Conservation (phyloP, 2,888 invertebrate species). For the Xestobium rufovillosum region DNA sequence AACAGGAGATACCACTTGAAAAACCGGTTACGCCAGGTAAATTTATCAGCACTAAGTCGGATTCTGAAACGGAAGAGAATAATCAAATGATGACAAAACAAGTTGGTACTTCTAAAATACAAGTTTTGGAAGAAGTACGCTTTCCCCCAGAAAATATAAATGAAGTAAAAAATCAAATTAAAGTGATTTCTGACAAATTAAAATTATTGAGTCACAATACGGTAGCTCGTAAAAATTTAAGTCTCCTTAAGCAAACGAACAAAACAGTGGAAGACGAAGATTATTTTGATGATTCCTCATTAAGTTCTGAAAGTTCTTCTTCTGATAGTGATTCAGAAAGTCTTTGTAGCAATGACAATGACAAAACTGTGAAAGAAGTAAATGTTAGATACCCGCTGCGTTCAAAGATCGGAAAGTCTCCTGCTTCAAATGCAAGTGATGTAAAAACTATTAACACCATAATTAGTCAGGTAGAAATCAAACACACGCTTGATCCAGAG, state of each 20-base stretch:
- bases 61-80: no score
- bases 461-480: neutral
- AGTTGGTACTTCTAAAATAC: neutral
- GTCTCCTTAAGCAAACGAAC: no score
- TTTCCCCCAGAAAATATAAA: neutral
- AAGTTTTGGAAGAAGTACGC: constrained; percentile 1
- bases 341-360: no score
- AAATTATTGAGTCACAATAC: neutral
- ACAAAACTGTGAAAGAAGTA: neutral
- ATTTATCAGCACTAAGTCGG: no score
- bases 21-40: no score
- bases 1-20: no score
- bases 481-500: neutral
- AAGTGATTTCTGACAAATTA: neutral
- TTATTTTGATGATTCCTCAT: neutral
- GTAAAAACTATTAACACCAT: no score
- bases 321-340: no score
- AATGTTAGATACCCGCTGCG: neutral
- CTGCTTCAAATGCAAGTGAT: neutral
- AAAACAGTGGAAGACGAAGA: neutral
- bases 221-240: neutral
- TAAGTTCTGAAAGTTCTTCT: neutral
- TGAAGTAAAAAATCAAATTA: neutral
- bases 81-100: no score
- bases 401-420: neutral